Evolutionary conservation across 2,888 invertebrate genomes (phyloP).

Genomic region (Serripes groenlandicus): DNA sequence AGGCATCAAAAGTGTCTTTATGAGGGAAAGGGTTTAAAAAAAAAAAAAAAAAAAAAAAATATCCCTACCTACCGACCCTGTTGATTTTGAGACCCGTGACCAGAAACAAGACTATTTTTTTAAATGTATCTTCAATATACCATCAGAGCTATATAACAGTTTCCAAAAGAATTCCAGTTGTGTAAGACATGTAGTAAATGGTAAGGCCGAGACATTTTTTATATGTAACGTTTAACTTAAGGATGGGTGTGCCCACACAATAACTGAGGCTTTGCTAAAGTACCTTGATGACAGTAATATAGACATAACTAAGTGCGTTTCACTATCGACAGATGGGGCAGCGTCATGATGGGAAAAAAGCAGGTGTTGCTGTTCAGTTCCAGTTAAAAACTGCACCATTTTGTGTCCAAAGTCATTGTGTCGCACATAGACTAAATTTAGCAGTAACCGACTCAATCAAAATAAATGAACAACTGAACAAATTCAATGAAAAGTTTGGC

Average conservation of each 20-base stretch:
- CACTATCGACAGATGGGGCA: slow-evolving; percentile 7
- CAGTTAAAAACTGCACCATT: background rate
- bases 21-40: too few species aligned
- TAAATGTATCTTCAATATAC: too few species aligned
- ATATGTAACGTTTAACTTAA: background rate
- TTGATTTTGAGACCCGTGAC: too few species aligned
- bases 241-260: background rate
- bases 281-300: background rate
- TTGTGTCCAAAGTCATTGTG: background rate
- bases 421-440: background rate
- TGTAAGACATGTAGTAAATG: too few species aligned
- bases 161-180: too few species aligned
- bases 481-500: background rate
- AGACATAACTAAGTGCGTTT: slow-evolving; percentile 3
- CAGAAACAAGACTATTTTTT: too few species aligned
- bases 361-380: background rate
- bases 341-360: too few species aligned
- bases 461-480: background rate
- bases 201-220: too few species aligned
- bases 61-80: too few species aligned
- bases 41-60: too few species aligned
- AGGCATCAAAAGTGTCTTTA: too few species aligned
- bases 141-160: too few species aligned
- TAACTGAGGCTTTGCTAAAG: background rate
- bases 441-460: background rate